phyloP scores from a whole-genome alignment of 2,113 vertebrate genomes.

The Neotoma lepida region DNA sequence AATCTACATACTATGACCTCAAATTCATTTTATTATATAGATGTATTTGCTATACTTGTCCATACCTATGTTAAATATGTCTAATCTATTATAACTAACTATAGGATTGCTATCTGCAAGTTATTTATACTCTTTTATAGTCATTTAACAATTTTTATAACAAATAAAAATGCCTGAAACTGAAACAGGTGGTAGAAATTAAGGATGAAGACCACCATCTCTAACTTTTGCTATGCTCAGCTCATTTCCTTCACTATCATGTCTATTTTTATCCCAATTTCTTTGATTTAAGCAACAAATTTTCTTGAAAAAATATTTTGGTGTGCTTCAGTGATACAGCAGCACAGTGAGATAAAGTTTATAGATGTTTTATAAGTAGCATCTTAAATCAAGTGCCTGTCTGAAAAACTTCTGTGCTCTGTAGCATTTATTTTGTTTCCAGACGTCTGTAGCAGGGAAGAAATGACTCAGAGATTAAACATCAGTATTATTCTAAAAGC shows the following conservation, averaged over 20 bases:
- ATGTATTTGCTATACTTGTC: not conserved
- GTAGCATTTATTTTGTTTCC: slow-evolving; percentile 55
- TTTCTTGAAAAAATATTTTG: not conserved
- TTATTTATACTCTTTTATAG: not conserved
- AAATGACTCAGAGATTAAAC: slow-evolving; percentile 40
- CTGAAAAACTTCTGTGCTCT: not conserved
- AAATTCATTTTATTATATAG: not conserved
- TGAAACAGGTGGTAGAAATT: not conserved
- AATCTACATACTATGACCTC: not conserved
- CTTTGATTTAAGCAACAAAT: not conserved
- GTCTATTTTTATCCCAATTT: not conserved
- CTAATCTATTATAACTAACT: not conserved
- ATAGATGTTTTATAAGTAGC: slow-evolving; percentile 25
- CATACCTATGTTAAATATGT: not conserved
- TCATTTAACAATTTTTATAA: not conserved
- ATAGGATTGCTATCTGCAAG: not conserved
- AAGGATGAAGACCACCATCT: not conserved
- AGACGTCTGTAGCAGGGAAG: slow-evolving; percentile 38
- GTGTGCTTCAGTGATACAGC: not conserved
- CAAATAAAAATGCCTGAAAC: not conserved
- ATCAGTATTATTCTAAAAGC: slow-evolving; percentile 70
- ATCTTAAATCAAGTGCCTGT: not conserved
- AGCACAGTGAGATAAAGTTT: not conserved
- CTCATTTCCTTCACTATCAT: not conserved
- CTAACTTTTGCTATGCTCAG: not conserved